A percentile compares a stretch with the other conserved stretches of the same genome.
phyloP scores from a whole-genome alignment of 2,113 vertebrate species.

The Hippocampus guttulatus region DNA sequence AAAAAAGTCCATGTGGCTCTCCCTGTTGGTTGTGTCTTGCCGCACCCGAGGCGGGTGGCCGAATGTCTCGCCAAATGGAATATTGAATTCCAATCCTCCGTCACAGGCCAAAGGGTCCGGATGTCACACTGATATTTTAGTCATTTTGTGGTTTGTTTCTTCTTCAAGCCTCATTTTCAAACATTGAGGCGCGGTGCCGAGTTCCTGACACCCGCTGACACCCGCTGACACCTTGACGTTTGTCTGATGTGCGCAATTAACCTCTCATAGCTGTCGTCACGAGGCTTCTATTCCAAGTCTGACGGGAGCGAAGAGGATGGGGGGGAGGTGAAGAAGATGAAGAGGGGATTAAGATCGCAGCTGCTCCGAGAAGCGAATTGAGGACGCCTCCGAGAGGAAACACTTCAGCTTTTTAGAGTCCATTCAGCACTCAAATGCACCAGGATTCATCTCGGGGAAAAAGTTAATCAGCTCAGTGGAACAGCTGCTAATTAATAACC shows the following conservation, averaged over 20 bases:
- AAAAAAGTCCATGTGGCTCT: not conserved
- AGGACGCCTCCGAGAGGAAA: not conserved
- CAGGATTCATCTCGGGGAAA: not conserved
- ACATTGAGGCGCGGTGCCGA: not conserved
- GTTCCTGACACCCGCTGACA: slow-evolving; percentile 10
- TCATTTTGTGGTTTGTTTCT: slow-evolving; percentile 19
- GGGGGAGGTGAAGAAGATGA: not conserved
- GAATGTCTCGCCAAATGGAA: slow-evolving; percentile 8
- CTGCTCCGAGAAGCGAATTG: not conserved
- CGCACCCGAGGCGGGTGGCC: not conserved
- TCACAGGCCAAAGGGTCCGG: not conserved
- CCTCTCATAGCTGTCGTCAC: slow-evolving; percentile 17
- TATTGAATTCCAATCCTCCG: slow-evolving; percentile 23
- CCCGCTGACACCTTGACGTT: not conserved
- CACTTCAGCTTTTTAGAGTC: not conserved
- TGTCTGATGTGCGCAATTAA: slow-evolving; percentile 20
- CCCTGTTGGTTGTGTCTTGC: not conserved
- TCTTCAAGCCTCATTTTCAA: slow-evolving; percentile 8
- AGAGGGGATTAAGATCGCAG: slow-evolving; percentile 8
- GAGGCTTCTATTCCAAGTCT: slow-evolving; percentile 16
- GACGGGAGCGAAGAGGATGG: not conserved
- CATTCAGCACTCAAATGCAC: not conserved
- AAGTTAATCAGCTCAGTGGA: not conserved
- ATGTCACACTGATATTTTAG: slow-evolving; percentile 23
- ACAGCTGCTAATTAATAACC: slow-evolving; percentile 3